Evolutionary conservation across 2,888 invertebrate species (phyloP), one percentile per base, ranked within the genome.

Genomic region (Sceliomorpha sp.): DNA sequence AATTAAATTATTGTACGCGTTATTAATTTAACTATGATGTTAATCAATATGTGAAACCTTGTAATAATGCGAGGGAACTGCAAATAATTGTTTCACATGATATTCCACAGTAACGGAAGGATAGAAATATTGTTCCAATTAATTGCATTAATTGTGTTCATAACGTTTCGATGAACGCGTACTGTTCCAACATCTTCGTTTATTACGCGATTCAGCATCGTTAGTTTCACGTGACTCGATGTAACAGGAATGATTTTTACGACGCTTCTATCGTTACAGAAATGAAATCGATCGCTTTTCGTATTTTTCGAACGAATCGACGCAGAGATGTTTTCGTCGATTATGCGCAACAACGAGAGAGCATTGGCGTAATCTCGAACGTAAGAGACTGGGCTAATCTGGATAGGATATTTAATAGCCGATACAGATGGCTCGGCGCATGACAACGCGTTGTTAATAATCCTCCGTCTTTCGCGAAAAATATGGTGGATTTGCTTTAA

Each of bases 341-440:
- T 58, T 32, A 39, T 55, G 55, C n/a, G n/a, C n/a, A n/a, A n/a
- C 48, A 63, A 63, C 47, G 44, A 13, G 48, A 63, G 47, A 37
- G 20, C 29, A 56, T 56, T 56, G 42, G 42, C 45, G 58, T 53
- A 66, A 58, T 58, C 36, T 66, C 39, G 34, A 32, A 40, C 14
- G 32, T 53, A 51, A 66, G 66, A 62, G 51, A 9, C 53, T 47
- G 42, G 12, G 27, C 20, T 70, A 70, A 87, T 87, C 85, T 85
- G 78, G 79, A 83, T 83, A 79, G 81, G 74, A 78, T 78, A 85
- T 86, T 80, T 84, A 87, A 84, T 85, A 86, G 81, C 75, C 75
- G 84, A 85, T 86, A 86, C 87, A 87, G 84, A 87, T 87, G 87
- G 87, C 87, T 84, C 77, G 67, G 60, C 70, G 76, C 76, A 77